Evolutionary conservation across 30 jellyfish, hydroid and myxozoan genomes (phyloP), one percentile per base, ranked within the genome.

Genomic region (Rhopilema esculentum): DNA sequence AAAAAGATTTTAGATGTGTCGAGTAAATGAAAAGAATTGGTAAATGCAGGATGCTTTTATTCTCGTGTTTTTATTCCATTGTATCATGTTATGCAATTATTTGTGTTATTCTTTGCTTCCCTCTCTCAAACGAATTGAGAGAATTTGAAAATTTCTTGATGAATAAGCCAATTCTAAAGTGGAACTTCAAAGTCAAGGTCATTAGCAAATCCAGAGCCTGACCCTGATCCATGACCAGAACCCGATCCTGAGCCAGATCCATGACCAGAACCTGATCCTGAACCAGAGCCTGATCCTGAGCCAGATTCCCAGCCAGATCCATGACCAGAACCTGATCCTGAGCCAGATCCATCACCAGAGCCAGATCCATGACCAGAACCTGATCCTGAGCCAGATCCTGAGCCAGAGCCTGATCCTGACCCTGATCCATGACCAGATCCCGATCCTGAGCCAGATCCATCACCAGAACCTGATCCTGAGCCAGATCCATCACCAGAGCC

Each of bases 371-470:
- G 16, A 4, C 85, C 91, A 4, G 84, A 68, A 40, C 85, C 85
- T 28, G 40, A 22, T 30, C 91, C 91, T 33, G 84, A 72, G 8
- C 85, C 91, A 69, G 32, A 31, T 8, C 85, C 91, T 0, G 81
- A 67, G 27, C 91, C 91, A 68, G 57, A 30, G n/a, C 91, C 91
- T 9, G 91, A 68, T 15, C 91, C 91, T 6, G 76, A 68, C 18
- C 91, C 91, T 1, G 77, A 68, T 1, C 89, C 89, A 0, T 29
- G 20, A 7, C 85, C 85, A 6, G 81, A 79, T 12, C 81, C 89
- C 12, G 29, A 48, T 26, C 71, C 81, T 79, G 89, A 33, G 16
- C 80, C 80, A 26, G 0, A 4, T 30, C 88, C 78, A 1, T 77
- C 7, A 0, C 76, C 76, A 12, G 20, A 25, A 1, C 80, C 81